Evolutionary conservation across 2,113 vertebrate species (phyloP).

Genomic region (Natator depressus): DNA sequence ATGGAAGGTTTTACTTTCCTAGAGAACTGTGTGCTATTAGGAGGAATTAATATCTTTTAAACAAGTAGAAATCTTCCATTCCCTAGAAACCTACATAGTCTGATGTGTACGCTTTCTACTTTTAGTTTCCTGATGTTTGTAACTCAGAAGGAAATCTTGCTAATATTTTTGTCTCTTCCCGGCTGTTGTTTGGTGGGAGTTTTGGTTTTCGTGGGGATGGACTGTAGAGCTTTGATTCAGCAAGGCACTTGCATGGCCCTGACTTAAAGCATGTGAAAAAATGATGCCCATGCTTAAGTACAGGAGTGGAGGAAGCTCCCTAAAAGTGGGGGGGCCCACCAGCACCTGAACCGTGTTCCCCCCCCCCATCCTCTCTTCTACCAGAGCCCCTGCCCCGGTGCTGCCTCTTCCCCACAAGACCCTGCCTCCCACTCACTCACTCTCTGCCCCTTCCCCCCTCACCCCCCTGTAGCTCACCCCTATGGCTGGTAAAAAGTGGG

Average conservation of each 20-base stretch:
- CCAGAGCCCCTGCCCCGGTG: too few species aligned
- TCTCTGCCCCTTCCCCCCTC: too few species aligned
- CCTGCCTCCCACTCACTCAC: too few species aligned
- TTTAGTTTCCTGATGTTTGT: neutral
- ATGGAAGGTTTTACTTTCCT: fast-evolving
- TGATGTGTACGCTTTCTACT: fast-evolving
- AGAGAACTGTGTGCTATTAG: neutral
- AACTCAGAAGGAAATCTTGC: neutral
- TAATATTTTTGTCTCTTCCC: neutral
- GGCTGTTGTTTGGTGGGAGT: neutral
- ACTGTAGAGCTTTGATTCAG: neutral
- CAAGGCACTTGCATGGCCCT: neutral
- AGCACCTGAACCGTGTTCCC: too few species aligned
- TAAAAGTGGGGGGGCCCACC: too few species aligned
- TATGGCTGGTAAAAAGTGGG: too few species aligned
- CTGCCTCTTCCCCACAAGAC: too few species aligned
- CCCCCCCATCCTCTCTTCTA: too few species aligned
- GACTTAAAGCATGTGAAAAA: neutral
- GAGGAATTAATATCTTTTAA: neutral
- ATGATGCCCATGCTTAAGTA: neutral
- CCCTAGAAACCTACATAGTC: fast-evolving
- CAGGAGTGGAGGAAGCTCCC: too few species aligned
- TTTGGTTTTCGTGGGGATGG: neutral
- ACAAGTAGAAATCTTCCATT: fast-evolving
- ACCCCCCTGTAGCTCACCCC: too few species aligned